Base-by-base conservation (phyloP, 2,113 vertebrate species). In the Hypomesus transpacificus region DNA sequence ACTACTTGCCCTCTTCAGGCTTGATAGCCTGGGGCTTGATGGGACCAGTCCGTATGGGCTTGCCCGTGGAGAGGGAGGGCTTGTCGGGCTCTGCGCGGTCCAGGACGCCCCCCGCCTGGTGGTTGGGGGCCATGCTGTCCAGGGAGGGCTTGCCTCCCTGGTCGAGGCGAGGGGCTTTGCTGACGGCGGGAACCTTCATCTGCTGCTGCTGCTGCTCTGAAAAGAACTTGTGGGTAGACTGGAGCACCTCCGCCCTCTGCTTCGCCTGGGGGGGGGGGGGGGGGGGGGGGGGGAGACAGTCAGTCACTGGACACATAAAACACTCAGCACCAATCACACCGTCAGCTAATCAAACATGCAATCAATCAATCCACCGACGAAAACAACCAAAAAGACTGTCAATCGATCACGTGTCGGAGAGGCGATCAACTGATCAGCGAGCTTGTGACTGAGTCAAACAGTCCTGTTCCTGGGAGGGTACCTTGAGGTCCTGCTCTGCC, bases 1-100 rank as follows among this genome's bases (percentile, higher is more conserved):
- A 65, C 74, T 92, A 98, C 90, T 99, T 99, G 85, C 95, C 92
- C 88, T 98, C 97, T 85, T 98, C 96, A 0, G 96, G 94, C 92
- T 99, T 98, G 89, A 99, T 96, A 70, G 96, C 95, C 91, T 99
- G 97, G 77, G 97, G 97, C 87, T 98, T 99, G 80, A 99, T 99
- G 88, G 96, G 97, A 91, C 97, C 97, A 85, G 97, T 99, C 88
- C 97, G 91, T 78, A 99, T 94, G 77, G 97, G 97, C 87, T 98
- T 98, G 52, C 93, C 80, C 6, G 92, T 65, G 2, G 95, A 89
- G 62, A 88, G n/a, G 5, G 89, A 74, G 21, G 91, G 75, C 69
- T 96, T 98, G 39, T 99, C 96, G 74, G 94, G 88, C 0, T 90
- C 87, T 21, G 93, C 89, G 67, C 94, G 89, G 0, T 91, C 94